Base-by-base conservation (phyloP, 2,797 vertebrate species). In the Takifugu rubripes region DNA sequence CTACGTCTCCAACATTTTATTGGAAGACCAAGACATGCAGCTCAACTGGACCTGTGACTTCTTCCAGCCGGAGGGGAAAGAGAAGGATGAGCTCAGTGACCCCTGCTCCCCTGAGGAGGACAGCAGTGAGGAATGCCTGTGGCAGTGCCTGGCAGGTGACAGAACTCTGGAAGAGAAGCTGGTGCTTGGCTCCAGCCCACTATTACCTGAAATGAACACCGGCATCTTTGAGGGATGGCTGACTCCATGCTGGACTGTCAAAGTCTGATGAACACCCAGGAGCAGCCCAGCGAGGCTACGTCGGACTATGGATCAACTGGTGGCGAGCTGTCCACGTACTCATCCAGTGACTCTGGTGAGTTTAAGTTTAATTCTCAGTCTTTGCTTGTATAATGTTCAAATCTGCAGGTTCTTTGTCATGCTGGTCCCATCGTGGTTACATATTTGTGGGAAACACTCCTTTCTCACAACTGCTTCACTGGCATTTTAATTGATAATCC, bases 141-240 rank as follows among this genome's bases (percentile, higher is more conserved):
- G 91, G 91, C 79, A 50, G 25, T 86, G 77, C 56, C 62, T 85
- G 3, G 11, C 45, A 0, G 33, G 16, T 0, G 89, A 89, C 31
- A 88, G 84, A 66, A 61, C 21, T 15, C 62, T 78, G 43, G 90
- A 89, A 10, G 91, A 91, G 65, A 91, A 89, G 63, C 77, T 85
- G 64, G 82, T n/a, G n/a, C 82, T 92, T 0, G 77, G 88, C 66
- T 86, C 82, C 52, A 92, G 92, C 70, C 91, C 92, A 1, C 75
- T 92, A 68, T 84, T 92, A 8, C 89, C 90, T 0, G 89, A 91
- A 58, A 92, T 92, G 4, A 88, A 92, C 71, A 89, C 87, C 33
- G 81, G 81, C 58, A 92, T 92, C 68, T 93, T 93, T 3, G 90
- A 92, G 91, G 90, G 54, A 87, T 93, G 0, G 90, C 87, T 0